Evolutionary conservation across 2,113 vertebrate species (phyloP).

Genomic region (Panurus biarmicus): DNA sequence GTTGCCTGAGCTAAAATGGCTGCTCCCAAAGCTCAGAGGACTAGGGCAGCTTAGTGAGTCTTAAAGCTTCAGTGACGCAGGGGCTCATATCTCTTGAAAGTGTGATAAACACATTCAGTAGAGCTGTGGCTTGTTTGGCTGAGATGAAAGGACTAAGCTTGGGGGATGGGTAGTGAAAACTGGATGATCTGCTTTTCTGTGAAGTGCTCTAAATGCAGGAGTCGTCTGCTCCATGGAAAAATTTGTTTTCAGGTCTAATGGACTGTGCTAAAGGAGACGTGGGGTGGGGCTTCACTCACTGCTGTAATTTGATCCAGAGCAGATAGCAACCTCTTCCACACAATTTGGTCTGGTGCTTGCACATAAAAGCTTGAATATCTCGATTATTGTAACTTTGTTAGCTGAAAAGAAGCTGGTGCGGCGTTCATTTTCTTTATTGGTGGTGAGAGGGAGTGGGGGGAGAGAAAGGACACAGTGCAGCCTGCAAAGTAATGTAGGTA

Average conservation of each 20-base stretch:
- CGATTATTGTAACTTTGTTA: conserved; percentile 71
- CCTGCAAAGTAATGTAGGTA: conserved; percentile 49
- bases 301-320: conserved; percentile 92
- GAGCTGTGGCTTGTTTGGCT: conserved; percentile 81
- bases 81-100: conserved; percentile 85
- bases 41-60: conserved; percentile 87
- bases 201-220: conserved; percentile 81
- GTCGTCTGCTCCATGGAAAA: conserved; percentile 83
- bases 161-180: conserved; percentile 74
- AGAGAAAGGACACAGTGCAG: conserved; percentile 31
- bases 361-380: conserved; percentile 72
- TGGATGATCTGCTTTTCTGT: conserved; percentile 77
- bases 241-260: conserved; percentile 86
- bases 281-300: conserved; percentile 85
- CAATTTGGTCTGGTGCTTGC: conserved; percentile 75
- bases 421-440: conserved; percentile 59
- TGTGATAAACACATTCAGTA: conserved; percentile 86
- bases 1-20: conserved; percentile 93
- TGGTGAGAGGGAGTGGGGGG: neutral
- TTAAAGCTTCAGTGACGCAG: conserved; percentile 85
- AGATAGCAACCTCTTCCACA: conserved; percentile 84
- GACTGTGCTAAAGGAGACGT: conserved; percentile 83
- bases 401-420: conserved; percentile 67
- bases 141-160: conserved; percentile 79
- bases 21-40: conserved; percentile 89